Base-by-base conservation (phyloP, 2,888 invertebrate species). In the Nomada fabriciana region DNA sequence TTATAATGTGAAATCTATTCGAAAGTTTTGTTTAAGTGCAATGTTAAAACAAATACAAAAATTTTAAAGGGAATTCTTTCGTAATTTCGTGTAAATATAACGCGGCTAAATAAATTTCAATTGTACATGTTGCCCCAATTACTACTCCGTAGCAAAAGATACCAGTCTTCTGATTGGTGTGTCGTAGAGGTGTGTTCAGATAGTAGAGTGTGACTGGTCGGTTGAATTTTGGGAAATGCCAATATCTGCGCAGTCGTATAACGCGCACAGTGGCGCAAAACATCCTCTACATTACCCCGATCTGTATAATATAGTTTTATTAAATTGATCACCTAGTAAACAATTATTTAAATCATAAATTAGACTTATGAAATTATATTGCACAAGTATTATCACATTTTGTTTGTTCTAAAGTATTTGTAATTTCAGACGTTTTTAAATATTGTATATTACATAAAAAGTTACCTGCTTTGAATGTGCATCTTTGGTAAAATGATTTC, bases 51-150 rank as follows among this genome's bases (percentile, higher is more conserved):
- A 29, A 9, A 0, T 20, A 20, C 11, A 3, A 73, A 79, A 76
- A 78, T 85, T 81, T 85, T 43, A 0, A 20, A 0, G 11, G 2
- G 1, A 0, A 0, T 60, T 43, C 64, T 57, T 55, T 55, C 60
- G 50, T 29, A 81, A 74, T 81, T 78, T 50, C 18, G 69, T 78
- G 53, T 63, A 67, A 70, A 83, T 85, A 70, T 75, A 65, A 76
- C 72, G 68, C 70, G 65, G 67, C 80, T 81, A 84, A 80, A 42
- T 64, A 78, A 82, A 84, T 86, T 87, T 91, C 89, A 85, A 86
- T 89, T 86, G 83, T 84, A 65, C 64, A 85, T 82, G 83, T 85
- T 86, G 87, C 86, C 70, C 80, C 73, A 75, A 78, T 81, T 85
- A 80, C 60, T 72, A 80, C 71, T 78, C 70, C 60, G 77, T 76